Evolutionary conservation across 2,797 vertebrate genomes (phyloP).

Genomic region (Serranus cabrilla): DNA sequence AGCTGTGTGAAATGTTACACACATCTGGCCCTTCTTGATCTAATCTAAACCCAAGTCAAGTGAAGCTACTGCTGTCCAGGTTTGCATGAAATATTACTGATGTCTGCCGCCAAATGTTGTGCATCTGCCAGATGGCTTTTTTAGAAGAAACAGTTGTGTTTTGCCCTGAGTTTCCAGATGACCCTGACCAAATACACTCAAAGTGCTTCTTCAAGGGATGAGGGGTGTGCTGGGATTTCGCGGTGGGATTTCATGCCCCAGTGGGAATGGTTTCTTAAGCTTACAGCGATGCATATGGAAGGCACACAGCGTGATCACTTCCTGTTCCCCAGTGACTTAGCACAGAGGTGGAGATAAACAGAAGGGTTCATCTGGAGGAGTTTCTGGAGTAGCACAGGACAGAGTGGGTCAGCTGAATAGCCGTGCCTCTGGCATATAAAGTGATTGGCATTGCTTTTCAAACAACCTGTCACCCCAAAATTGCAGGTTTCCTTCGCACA

Average conservation of each 20-base stretch:
- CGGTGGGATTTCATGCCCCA: constrained; percentile 62
- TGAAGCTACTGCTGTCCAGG: constrained; percentile 25
- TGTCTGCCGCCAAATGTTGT: constrained; percentile 1
- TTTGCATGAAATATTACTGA: constrained; percentile 47
- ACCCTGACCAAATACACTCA: constrained; percentile 52
- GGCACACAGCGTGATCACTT: constrained; percentile 44
- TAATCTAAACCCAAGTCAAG: constrained; percentile 10
- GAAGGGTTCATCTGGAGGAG: constrained; percentile 52
- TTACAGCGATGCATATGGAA: constrained; percentile 53
- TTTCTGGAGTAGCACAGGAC: constrained; percentile 34
- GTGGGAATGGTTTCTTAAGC: constrained; percentile 62
- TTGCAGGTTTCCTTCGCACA: background rate
- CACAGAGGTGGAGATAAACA: constrained; percentile 54
- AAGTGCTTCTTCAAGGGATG: constrained; percentile 44
- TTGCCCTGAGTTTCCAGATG: constrained; percentile 48
- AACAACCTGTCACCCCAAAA: background rate
- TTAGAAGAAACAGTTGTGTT: constrained; percentile 32
- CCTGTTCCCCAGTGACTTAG: constrained; percentile 42
- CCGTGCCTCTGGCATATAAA: background rate
- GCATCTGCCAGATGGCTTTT: constrained; percentile 37
- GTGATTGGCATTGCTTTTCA: constrained; percentile 15
- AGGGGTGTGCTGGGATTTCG: constrained; percentile 49
- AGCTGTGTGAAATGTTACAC: constrained; percentile 16
- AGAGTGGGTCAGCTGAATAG: constrained; percentile 39
- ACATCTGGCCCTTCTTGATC: constrained; percentile 15